Evolutionary conservation across 1,140 invertebrate species (phyloP).

Genomic region (Magallana gigas): DNA sequence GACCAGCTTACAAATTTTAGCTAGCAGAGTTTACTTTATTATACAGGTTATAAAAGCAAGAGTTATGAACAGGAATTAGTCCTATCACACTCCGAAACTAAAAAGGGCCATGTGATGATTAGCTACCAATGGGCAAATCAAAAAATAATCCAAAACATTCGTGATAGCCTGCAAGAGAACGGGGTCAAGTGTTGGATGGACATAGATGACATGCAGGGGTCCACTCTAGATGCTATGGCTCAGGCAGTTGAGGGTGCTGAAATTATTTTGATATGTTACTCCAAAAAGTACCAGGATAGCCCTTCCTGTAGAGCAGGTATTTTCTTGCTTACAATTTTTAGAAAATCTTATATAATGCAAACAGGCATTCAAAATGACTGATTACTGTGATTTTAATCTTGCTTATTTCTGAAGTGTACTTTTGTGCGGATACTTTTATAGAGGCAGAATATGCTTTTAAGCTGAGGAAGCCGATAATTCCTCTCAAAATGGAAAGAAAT

Average conservation of each 20-base stretch:
- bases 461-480: conserved; percentile 70
- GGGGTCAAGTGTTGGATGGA: conserved; percentile 78
- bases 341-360: too few species aligned
- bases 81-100: too few species aligned
- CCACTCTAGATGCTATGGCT: conserved; percentile 76
- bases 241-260: conserved; percentile 73
- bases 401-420: too few species aligned
- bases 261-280: conserved; percentile 74
- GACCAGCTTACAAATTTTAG: not conserved
- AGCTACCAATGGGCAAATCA: conserved; percentile 72
- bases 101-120: conserved; percentile 68
- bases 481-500: conserved; percentile 70
- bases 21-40: too few species aligned
- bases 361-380: too few species aligned
- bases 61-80: too few species aligned
- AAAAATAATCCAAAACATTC: conserved; percentile 57
- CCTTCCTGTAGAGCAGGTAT: conserved; percentile 74
- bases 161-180: conserved; percentile 50
- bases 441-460: conserved; percentile 77
- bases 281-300: conserved; percentile 76
- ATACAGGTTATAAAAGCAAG: too few species aligned
- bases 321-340: too few species aligned
- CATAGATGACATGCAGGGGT: conserved; percentile 73
- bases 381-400: too few species aligned
- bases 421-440: conserved; percentile 45